Evolutionary conservation across 2,888 invertebrate species (phyloP), one percentile per base, ranked within the genome.

Genomic region (Phymatocera aterrima): DNA sequence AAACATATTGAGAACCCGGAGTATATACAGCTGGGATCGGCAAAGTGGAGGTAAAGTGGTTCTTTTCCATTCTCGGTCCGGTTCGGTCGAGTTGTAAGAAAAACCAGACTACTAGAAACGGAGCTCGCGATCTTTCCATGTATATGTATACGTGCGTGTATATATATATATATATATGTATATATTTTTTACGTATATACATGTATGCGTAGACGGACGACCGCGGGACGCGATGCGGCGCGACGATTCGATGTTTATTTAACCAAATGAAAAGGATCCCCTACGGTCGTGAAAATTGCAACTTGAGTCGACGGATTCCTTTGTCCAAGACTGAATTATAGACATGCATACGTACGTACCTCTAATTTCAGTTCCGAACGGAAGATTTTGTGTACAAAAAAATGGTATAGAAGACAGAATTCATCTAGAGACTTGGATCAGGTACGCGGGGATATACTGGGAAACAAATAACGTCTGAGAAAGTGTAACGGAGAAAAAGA

Each of bases 241-340:
- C 70, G 46, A 48, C 70, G 70, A 24, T 72, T 51, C 83, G 84
- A 85, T 89, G 87, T 90, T 90, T 89, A 87, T 86, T 90, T 90
- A 90, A 89, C 88, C 88, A 90, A 90, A 90, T 87, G 87, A 89
- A 88, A 86, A 85, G 82, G 72, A 51, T 48, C 43, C 24, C 68
- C 24, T 46, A 12, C 4, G 43, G 24, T 46, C 28, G n/a, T n/a
- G 46, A 28, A 68, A 68, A 68, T 68, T 68, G 43, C 24, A 68
- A 68, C 68, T 40, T 12, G 31, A 64, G 37, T 64, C 61, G 37
- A 64, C 37, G 10, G n/a, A 34, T 12, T 57, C 57, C 57, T 57
- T 57, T 57, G 57, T 28, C 28, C 15, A 15, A 57, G 28, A 4
- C 28, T 10, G 15, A 15, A 57, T 57, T 28, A 28, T 57, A 28